Percentiles rank a stretch among this genome's conserved stretches.
Evolutionary conservation across 2,888 invertebrate genomes (phyloP).

Genomic region (Pachymerium ferrugineum): DNA sequence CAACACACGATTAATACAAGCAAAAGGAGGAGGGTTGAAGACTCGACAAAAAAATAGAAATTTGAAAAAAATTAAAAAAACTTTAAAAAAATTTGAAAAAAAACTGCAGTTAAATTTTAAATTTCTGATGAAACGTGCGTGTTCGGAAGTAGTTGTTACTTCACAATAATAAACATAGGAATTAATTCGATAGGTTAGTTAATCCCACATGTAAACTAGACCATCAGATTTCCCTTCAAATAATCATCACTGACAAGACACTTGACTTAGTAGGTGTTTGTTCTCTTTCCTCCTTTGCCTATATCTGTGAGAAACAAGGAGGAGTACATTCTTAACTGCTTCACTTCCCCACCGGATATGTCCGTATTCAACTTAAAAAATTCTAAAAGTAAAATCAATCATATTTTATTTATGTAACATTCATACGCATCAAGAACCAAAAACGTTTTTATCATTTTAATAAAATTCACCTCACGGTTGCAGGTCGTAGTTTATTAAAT

Average conservation of each 20-base stretch:
- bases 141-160: not conserved
- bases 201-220: not conserved
- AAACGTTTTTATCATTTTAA: too few species aligned
- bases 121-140: not conserved
- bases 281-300: slow-evolving; percentile 5
- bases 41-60: not conserved
- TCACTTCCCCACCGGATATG: not conserved
- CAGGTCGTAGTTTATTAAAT: slow-evolving; percentile 11
- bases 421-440: too few species aligned
- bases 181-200: too few species aligned
- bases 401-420: not conserved
- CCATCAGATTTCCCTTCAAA: slow-evolving; percentile 11
- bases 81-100: not conserved
- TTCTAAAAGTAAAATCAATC: not conserved
- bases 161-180: not conserved
- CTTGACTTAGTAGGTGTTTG: slow-evolving; percentile 6
- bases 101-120: too few species aligned
- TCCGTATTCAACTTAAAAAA: not conserved
- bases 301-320: slow-evolving; percentile 11
- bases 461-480: not conserved
- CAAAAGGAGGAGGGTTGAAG: not conserved
- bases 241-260: not conserved
- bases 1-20: not conserved
- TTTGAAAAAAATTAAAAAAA: not conserved
- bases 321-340: not conserved